phyloP scores from a whole-genome alignment of 2,113 vertebrate genomes.

The Malurus elegans region DNA sequence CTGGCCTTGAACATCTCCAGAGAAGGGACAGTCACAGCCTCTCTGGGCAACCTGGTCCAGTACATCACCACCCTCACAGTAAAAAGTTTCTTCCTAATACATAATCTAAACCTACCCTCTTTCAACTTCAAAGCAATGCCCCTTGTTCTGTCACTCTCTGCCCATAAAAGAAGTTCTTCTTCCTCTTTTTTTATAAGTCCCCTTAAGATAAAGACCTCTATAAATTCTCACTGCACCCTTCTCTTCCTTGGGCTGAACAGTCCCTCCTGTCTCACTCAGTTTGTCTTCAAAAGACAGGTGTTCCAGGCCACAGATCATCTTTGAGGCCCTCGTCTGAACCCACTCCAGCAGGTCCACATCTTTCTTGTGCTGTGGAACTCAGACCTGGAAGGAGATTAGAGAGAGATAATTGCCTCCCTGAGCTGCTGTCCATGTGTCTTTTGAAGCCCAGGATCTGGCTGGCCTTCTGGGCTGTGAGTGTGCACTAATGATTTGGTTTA shows the following conservation, averaged over 20 bases:
- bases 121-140: background rate
- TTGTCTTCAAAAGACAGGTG: background rate
- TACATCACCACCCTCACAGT: background rate
- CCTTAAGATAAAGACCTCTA: background rate
- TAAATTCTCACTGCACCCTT: background rate
- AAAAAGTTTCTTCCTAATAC: background rate
- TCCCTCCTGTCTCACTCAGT: background rate
- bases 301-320: background rate
- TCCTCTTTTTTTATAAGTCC: background rate
- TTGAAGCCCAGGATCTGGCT: background rate
- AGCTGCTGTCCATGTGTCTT: too few relatives aligned
- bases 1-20: background rate
- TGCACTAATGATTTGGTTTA: background rate
- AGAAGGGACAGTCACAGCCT: background rate
- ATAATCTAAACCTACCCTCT: background rate
- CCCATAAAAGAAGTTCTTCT: background rate
- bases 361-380: background rate
- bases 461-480: background rate
- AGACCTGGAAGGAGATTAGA: background rate
- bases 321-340: background rate
- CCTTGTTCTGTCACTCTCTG: background rate
- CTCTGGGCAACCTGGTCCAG: background rate
- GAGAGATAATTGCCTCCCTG: background rate
- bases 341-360: background rate
- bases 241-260: background rate